phyloP scores from a whole-genome alignment of 2,888 invertebrate species.

The Dromius quadrimaculatus region DNA sequence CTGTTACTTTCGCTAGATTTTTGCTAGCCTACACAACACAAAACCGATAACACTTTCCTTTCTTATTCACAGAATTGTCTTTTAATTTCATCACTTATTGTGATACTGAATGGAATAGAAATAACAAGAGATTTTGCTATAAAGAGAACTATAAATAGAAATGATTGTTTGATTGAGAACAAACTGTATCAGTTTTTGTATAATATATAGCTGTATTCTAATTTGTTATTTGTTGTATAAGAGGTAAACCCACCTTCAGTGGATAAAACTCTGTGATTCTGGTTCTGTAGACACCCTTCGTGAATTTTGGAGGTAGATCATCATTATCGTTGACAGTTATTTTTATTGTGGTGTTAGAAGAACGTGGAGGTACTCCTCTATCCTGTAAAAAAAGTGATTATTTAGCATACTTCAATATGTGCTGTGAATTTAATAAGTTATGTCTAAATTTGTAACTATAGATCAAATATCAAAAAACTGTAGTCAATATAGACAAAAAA shows the following conservation, averaged over 20 bases:
- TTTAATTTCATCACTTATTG: slow-evolving; percentile 37
- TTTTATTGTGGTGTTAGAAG: slow-evolving; percentile 78
- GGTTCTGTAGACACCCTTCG: slow-evolving; percentile 82
- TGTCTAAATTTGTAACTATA: too few relatives aligned
- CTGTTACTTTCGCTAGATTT: slow-evolving; percentile 32
- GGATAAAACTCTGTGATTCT: slow-evolving; percentile 87
- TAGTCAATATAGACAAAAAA: too few relatives aligned
- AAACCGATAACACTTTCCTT: slow-evolving; percentile 35
- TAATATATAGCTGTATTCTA: not conserved
- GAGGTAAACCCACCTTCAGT: slow-evolving; percentile 76
- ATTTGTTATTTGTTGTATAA: not conserved
- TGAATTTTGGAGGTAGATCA: slow-evolving; percentile 85
- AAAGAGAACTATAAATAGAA: not conserved
- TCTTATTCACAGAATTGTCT: slow-evolving; percentile 43
- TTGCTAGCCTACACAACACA: slow-evolving; percentile 29
- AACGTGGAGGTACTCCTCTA: slow-evolving; percentile 82
- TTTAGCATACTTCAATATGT: too few relatives aligned
- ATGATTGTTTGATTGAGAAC: slow-evolving; percentile 26
- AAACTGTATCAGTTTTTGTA: not conserved
- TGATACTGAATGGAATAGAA: not conserved
- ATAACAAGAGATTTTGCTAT: not conserved
- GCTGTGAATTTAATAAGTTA: too few relatives aligned
- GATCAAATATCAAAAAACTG: too few relatives aligned
- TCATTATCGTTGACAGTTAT: slow-evolving; percentile 83
- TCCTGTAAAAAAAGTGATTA: slow-evolving; percentile 78